Conservation (phyloP, 2,113 vertebrate genomes). For the Amphilophus citrinellus region DNA sequence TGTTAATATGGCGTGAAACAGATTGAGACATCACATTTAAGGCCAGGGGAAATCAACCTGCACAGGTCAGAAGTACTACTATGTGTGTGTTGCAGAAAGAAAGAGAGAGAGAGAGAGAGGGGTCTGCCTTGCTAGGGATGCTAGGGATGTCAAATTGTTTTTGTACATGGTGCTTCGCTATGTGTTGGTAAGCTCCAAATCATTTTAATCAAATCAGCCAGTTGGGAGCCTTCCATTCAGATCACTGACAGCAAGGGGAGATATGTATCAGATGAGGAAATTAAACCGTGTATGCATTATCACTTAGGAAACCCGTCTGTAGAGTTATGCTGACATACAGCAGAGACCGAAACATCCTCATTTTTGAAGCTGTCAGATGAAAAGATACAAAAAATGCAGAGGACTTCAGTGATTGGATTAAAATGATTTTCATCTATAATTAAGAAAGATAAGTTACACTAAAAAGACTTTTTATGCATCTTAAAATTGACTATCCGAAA, state of each 20-base stretch:
- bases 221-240: conserved; percentile 52
- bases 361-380: conserved; percentile 14
- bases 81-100: conserved; percentile 13
- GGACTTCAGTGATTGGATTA: background rate
- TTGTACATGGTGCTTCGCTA: background rate
- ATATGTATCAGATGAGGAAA: conserved; percentile 49
- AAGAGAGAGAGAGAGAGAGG: background rate
- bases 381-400: background rate
- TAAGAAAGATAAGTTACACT: background rate
- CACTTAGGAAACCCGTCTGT: conserved; percentile 22
- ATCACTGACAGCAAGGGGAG: conserved; percentile 31
- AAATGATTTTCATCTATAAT: background rate
- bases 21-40: conserved; percentile 72
- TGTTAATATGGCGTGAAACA: conserved; percentile 76
- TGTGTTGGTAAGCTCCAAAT: conserved; percentile 48
- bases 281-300: conserved; percentile 46
- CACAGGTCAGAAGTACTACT: conserved; percentile 52
- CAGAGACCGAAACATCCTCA: background rate
- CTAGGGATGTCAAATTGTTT: conserved; percentile 47
- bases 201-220: conserved; percentile 68
- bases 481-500: background rate
- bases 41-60: conserved; percentile 72
- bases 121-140: background rate
- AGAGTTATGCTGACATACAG: conserved; percentile 6
- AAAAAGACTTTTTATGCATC: background rate